Evolutionary conservation across 2,113 vertebrate species (phyloP).

Genomic region (Excalfactoria chinensis): DNA sequence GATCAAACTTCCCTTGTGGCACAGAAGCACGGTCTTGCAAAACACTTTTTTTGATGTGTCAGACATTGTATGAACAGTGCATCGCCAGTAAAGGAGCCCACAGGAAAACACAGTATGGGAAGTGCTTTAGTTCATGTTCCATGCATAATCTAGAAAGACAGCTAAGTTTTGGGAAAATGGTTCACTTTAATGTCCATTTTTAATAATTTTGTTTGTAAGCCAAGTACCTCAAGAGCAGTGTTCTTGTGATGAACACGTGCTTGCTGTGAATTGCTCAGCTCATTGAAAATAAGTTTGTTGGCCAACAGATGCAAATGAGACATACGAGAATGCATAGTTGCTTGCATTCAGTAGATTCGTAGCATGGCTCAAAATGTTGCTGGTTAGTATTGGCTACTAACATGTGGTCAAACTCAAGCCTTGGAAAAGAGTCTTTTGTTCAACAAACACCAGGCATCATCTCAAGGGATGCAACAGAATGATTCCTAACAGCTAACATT

Average conservation of each 20-base stretch:
- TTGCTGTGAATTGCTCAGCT: not conserved
- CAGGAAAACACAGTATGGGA: not conserved
- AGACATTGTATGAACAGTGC: not conserved
- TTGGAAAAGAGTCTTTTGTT: not conserved
- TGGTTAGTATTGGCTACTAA: not conserved
- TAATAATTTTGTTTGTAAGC: not conserved
- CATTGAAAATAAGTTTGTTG: not conserved
- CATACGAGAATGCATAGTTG: not conserved
- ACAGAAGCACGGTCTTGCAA: not conserved
- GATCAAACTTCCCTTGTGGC: not conserved
- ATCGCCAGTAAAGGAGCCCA: not conserved
- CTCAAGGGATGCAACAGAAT: not conserved
- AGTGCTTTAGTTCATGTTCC: not conserved
- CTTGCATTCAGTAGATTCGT: not conserved
- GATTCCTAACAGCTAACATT: not conserved
- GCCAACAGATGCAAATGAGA: not conserved
- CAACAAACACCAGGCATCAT: not conserved
- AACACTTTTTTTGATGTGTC: not conserved
- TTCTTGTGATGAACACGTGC: not conserved
- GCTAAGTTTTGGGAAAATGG: not conserved
- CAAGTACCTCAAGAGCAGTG: not conserved
- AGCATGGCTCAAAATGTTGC: not conserved
- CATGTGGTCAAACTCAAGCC: rapidly evolving
- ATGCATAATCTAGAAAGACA: not conserved
- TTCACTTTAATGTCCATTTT: not conserved